Evolutionary conservation across 2,888 invertebrate species (phyloP).

Genomic region (Blastobasis lacticolella): DNA sequence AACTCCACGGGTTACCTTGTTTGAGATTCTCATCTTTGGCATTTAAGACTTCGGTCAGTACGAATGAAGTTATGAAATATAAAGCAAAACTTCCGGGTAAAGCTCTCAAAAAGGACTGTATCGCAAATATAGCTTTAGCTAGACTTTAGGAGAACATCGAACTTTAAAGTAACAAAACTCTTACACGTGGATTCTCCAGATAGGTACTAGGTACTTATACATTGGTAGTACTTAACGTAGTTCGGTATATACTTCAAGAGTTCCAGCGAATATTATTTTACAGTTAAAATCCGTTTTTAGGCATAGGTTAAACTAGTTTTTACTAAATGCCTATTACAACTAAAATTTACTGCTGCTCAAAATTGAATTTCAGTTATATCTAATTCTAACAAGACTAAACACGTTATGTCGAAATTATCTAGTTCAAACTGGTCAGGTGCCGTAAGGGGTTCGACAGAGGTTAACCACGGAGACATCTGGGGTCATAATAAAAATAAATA

Average conservation of each 20-base stretch:
- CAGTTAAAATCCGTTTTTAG: constrained; percentile 1
- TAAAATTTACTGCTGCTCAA: neutral
- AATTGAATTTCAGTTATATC: too few relatives aligned
- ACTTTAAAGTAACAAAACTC: constrained; percentile 33
- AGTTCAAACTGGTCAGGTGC: too few relatives aligned
- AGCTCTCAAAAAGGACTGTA: constrained; percentile 39
- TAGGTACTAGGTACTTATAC: constrained; percentile 5
- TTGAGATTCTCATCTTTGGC: constrained; percentile 11
- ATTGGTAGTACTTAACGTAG: too few relatives aligned
- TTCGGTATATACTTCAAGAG: too few relatives aligned
- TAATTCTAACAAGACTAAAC: too few relatives aligned
- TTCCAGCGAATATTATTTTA: too few relatives aligned
- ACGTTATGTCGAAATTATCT: too few relatives aligned
- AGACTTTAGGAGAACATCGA: constrained; percentile 28
- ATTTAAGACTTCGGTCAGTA: constrained; percentile 35
- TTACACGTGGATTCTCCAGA: constrained; percentile 8
- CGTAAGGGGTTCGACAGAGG: too few relatives aligned
- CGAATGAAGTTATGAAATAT: constrained; percentile 26
- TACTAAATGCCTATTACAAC: neutral
- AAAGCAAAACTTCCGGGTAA: constrained; percentile 39
- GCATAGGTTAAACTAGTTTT: neutral
- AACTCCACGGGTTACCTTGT: too few relatives aligned
- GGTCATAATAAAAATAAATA: too few relatives aligned
- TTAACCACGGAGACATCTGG: too few relatives aligned
- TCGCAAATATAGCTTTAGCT: constrained; percentile 46